Conservation (phyloP, 2,888 invertebrate species). For the Homarus gammarus region DNA sequence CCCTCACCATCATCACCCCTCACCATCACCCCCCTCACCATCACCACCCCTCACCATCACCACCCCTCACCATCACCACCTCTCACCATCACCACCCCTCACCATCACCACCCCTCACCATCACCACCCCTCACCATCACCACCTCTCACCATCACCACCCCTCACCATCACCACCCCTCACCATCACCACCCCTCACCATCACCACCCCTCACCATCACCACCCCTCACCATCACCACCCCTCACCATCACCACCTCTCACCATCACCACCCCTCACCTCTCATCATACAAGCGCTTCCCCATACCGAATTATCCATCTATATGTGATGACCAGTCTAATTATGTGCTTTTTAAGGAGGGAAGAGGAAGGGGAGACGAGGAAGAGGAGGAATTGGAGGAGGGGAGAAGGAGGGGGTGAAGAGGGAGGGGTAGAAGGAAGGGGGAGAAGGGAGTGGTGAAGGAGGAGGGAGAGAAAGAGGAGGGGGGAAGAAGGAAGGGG, state of each 20-base stretch:
- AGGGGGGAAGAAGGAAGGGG: background rate
- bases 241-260: background rate
- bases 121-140: background rate
- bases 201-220: background rate
- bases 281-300: background rate
- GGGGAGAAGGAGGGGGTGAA: background rate
- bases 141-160: background rate
- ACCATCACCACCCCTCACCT: background rate
- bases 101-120: too few relatives aligned
- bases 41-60: conserved; percentile 4
- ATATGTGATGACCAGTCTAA: background rate
- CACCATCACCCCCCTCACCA: too few relatives aligned
- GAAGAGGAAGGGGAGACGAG: background rate
- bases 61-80: background rate
- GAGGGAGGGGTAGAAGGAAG: background rate
- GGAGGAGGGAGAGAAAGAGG: background rate
- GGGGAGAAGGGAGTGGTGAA: background rate
- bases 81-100: background rate
- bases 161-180: too few relatives aligned
- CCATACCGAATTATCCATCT: too few relatives aligned
- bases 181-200: too few relatives aligned
- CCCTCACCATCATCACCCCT: too few relatives aligned
- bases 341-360: background rate
- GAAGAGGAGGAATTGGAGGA: background rate
- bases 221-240: background rate